Evolutionary conservation across 2,797 vertebrate genomes (phyloP), one percentile per base, ranked within the genome.

Genomic region (Poecilia gillii): DNA sequence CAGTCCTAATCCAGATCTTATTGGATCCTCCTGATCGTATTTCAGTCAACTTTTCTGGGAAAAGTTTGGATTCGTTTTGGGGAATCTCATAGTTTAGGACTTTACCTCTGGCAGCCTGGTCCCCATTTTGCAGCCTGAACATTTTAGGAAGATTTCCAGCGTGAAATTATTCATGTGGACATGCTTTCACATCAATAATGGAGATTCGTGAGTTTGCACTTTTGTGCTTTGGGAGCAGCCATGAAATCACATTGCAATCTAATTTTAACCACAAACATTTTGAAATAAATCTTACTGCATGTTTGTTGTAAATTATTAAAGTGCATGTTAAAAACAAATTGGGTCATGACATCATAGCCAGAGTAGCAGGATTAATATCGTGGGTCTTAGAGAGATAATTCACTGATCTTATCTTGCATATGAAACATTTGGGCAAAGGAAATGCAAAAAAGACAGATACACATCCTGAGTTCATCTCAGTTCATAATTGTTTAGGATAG

Each of bases 1-100:
- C 91, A 79, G 82, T 87, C 88, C 93, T 94, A 93, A 95, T 95
- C 91, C 91, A 88, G 75, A 49, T 72, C 87, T 92, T 88, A 82
- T 49, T 78, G 39, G 72, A 81, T 80, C 41, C 72, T 78, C 43
- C 71, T 12, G 45, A 83, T 18, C 46, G 78, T 76, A 46, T 75
- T 20, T 31, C 53, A 13, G 64, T 41, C 25, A 68, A 68, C 64
- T 9, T 53, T 36, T 77, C 14, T 45, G 73, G 81, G 43, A 75
- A 46, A 64, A 75, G 77, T 28, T 8, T n/a, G 45, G 55, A 47
- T 66, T 41, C 3, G 3, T 13, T 78, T 81, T 7, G n/a, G 33
- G n/a, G 31, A 23, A n/a, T 23, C 8, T 66, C 7, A 20, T 23
- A 25, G 33, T 73, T 77, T 25, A 64, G 18, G 47, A 3, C 51